phyloP scores from a whole-genome alignment of 2,113 vertebrate genomes.

The Platysternon megacephalum region DNA sequence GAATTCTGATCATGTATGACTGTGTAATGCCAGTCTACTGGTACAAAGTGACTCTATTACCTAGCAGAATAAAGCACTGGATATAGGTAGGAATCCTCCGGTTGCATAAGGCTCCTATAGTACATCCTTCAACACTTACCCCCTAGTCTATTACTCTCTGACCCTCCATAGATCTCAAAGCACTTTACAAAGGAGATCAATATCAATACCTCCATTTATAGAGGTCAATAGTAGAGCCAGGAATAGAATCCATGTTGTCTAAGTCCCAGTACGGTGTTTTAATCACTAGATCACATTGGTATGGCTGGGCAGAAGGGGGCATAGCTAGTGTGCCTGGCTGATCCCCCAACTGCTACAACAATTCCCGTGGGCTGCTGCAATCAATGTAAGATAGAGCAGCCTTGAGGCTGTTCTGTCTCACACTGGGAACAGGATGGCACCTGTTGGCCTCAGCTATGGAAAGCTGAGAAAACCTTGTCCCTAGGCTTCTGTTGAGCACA shows the following conservation, averaged over 20 bases:
- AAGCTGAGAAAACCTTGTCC: not conserved
- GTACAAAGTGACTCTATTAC: not conserved
- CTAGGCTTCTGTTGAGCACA: not conserved
- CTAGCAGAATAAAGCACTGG: not conserved
- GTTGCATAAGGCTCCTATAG: not conserved
- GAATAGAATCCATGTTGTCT: not conserved
- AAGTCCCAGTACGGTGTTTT: not conserved
- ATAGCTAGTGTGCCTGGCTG: too few relatives aligned
- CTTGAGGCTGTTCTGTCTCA: not conserved
- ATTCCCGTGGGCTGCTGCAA: not conserved
- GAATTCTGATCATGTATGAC: not conserved
- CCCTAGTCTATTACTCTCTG: not conserved
- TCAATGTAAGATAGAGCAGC: not conserved
- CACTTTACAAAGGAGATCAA: not conserved
- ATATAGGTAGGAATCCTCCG: not conserved
- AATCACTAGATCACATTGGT: not conserved
- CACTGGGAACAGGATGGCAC: not conserved
- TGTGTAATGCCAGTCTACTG: not conserved
- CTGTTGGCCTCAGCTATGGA: not conserved
- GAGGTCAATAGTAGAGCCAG: not conserved
- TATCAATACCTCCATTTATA: not conserved
- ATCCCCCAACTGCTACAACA: not conserved
- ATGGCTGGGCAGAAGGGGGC: not conserved
- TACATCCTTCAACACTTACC: not conserved
- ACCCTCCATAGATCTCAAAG: not conserved